Conservation (phyloP, 2,888 invertebrate species). For the Alsophila aescularia region DNA sequence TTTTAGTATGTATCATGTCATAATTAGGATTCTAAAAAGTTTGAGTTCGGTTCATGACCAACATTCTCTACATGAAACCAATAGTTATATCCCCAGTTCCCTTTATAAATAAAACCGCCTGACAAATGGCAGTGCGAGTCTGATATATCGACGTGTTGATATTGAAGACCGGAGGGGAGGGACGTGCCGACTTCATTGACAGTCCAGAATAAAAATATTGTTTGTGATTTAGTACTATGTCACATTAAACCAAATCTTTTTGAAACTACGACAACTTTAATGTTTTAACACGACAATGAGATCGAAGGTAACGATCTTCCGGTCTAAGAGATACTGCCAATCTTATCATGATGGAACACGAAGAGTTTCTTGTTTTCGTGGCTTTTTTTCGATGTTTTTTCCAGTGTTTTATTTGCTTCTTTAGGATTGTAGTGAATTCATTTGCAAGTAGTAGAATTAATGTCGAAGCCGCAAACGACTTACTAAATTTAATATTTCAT, state of each 20-base stretch:
- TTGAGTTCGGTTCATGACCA: background rate
- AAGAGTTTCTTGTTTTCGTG: too few species aligned
- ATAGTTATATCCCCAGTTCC: constrained; percentile 30
- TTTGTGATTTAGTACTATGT: background rate
- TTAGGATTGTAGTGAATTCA: too few species aligned
- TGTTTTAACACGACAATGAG: too few species aligned
- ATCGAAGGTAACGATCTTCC: too few species aligned
- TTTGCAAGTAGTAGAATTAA: too few species aligned
- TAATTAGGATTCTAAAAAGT: background rate
- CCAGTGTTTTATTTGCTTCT: too few species aligned
- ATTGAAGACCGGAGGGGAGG: constrained; percentile 51
- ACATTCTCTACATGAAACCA: background rate
- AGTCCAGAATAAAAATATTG: constrained; percentile 29
- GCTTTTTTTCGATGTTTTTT: too few species aligned
- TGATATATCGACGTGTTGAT: constrained; percentile 68
- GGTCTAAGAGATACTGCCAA: too few species aligned
- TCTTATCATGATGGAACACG: too few species aligned
- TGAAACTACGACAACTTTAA: background rate
- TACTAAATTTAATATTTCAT: too few species aligned
- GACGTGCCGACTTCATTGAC: constrained; percentile 34
- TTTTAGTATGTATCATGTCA: too few species aligned
- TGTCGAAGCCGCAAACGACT: too few species aligned
- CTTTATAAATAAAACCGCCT: constrained; percentile 57
- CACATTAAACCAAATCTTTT: background rate
- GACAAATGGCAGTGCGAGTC: constrained; percentile 63